Conservation (phyloP, 2,113 vertebrate genomes). For the Pimephales promelas region DNA sequence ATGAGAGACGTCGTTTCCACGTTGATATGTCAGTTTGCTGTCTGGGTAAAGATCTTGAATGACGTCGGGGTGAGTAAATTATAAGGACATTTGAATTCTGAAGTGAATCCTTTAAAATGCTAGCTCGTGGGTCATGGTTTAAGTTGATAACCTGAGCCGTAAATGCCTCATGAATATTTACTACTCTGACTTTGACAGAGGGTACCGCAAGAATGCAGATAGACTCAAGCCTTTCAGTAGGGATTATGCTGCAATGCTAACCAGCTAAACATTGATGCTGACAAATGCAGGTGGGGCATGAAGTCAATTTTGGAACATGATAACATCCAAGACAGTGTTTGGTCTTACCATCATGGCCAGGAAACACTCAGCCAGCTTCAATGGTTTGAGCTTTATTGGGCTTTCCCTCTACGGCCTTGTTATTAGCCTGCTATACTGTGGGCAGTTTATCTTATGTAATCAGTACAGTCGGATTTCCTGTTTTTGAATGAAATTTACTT, state of each 20-base stretch:
- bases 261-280: not conserved
- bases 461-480: conserved; percentile 40
- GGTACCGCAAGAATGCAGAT: too few species aligned
- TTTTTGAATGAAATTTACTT: not conserved
- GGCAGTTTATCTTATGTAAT: conserved; percentile 43
- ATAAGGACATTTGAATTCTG: too few species aligned
- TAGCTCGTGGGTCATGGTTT: too few species aligned
- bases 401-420: not conserved
- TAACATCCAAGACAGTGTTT: not conserved
- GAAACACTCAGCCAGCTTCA: conserved; percentile 2
- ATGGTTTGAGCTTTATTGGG: not conserved
- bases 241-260: not conserved
- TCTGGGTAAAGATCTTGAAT: too few species aligned
- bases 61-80: too few species aligned
- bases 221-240: too few species aligned
- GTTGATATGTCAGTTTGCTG: too few species aligned
- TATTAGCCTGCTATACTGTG: not conserved
- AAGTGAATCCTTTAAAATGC: too few species aligned
- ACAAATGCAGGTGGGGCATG: not conserved
- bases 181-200: too few species aligned
- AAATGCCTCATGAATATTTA: too few species aligned
- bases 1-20: too few species aligned
- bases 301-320: not conserved
- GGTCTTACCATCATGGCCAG: not conserved
- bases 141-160: too few species aligned